A percentile compares a stretch with the other conserved stretches of the same genome.
Conservation (phyloP, 2,113 vertebrate genomes). For the Chloropsis hardwickii region DNA sequence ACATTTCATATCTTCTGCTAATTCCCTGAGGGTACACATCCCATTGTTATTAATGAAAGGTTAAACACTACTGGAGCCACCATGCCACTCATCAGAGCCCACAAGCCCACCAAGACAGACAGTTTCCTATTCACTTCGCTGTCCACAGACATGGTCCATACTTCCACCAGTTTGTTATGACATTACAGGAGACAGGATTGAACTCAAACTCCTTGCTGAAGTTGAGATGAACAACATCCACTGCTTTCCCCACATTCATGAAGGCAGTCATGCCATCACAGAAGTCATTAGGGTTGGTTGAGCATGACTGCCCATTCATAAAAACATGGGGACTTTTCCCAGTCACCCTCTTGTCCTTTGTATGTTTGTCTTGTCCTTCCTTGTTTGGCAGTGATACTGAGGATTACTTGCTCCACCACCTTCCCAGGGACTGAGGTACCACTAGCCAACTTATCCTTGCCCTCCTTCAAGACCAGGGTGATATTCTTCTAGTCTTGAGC, state of each 20-base stretch:
- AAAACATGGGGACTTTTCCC: not conserved
- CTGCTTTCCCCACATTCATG: not conserved
- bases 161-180: not conserved
- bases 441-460: not conserved
- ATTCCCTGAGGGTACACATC: not conserved
- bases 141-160: not conserved
- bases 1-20: not conserved
- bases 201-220: not conserved
- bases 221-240: not conserved
- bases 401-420: not conserved
- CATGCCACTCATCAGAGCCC: not conserved
- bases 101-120: not conserved
- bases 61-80: not conserved
- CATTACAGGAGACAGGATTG: accelerated
- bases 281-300: not conserved
- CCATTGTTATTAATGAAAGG: not conserved
- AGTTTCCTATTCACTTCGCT: not conserved
- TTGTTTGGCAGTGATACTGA: not conserved
- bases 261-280: not conserved
- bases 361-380: not conserved
- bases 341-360: not conserved
- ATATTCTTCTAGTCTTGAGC: not conserved
- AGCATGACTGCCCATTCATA: not conserved
- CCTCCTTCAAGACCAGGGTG: not conserved
- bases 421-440: not conserved